Evolutionary conservation across 2,113 vertebrate species (phyloP), one percentile per base, ranked within the genome.

Genomic region (Hiodon tergisus): DNA sequence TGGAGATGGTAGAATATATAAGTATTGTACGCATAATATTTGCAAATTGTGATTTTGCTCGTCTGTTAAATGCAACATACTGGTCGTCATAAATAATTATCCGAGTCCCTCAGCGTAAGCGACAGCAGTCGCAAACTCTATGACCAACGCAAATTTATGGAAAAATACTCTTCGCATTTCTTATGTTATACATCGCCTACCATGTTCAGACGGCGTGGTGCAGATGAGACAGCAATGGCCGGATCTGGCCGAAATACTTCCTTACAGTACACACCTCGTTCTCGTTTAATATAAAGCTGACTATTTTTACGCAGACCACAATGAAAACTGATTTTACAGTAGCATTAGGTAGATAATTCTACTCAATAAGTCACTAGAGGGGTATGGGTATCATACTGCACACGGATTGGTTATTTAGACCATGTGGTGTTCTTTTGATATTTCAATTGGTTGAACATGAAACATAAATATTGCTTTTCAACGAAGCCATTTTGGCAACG

Each of bases 331-430:
- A 51, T 16, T 63, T 8, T 17, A 31, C 58, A 17, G 59, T 47
- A 51, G 50, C 71, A 62, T 4, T 11, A 14, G 9, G 61, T 48
- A 50, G 16, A 65, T 46, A 46, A 65, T 65, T 8, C 31, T 17
- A 11, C 55, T n/a, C 62, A 58, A 46, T 8, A 13, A 10, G 48
- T 71, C 67, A 48, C 31, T 58, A 10, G 46, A 6, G 47, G 54
- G 61, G 46, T 48, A 57, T n/a, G 47, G 67, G 63, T 9, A 65
- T 52, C 10, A 17, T 6, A n/a, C 13, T 48, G 47, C 4, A 31
- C 68, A 47, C 8, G 74, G 76, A 89, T 88, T 88, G 87, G 88
- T 65, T 78, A 11, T 13, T 16, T 17, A 50, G 16, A 68, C 79
- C 83, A 82, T 77, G 73, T 7, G 48, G 60, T 55, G 53, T 51